Base-by-base conservation (phyloP, 2,113 vertebrate genomes). In the Myiozetetes cayanensis region DNA sequence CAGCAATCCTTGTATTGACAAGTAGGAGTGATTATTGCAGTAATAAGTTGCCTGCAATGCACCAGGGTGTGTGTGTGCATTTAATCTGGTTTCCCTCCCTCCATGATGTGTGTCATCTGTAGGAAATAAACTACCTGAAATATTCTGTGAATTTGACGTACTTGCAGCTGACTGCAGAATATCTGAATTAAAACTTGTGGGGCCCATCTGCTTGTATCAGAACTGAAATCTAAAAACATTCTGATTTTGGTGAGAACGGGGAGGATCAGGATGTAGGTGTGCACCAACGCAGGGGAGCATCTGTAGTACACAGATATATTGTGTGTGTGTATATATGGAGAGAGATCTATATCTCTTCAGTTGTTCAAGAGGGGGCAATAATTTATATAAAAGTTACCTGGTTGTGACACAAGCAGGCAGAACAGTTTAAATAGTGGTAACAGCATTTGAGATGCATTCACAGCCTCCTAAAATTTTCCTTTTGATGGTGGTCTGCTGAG, bases 21-120 rank as follows among this genome's bases (percentile, higher is more conserved):
- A 86, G 80, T 35, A 63, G 75, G 63, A 94, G 71, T 79, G 87
- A 93, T 92, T 75, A 73, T 91, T 95, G 88, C 94, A 74, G 93
- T 52, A 79, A 78, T 84, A 66, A 75, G 88, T 78, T 74, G 78
- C 68, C 96, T 96, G 95, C 95, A 95, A 74, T 95, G 96, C 95
- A 94, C 77, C 94, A 94, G 62, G 31, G 56, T 27, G 6, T 55
- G 46, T 70, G 58, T 39, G 7, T 46, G 28, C 14, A 2, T 68
- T 93, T 74, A 85, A 72, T 85, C 72, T 58, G 25, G n/a, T 81
- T 86, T 71, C 65, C 76, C 76, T 91, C 72, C 39, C 87, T 75
- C 9, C 68, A 59, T 81, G 80, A 59, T 56, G 28, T 72, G 52
- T 86, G 72, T 89, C 24, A 19, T 65, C 88, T 65, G 12, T 67